phyloP scores from a whole-genome alignment of 2,113 vertebrate genomes.

The Gallinago undulata region DNA sequence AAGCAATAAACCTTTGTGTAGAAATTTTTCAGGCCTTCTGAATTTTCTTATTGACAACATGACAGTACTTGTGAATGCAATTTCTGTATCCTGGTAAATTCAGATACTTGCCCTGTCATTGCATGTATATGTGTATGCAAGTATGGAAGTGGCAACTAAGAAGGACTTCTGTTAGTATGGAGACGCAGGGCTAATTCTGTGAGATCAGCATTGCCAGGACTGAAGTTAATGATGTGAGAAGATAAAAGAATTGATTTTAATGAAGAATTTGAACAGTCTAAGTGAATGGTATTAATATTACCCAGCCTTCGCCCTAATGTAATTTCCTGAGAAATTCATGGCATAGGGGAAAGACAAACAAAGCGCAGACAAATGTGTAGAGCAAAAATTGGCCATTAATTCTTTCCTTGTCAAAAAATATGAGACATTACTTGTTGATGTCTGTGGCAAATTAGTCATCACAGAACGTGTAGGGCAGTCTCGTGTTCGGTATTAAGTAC shows the following conservation, averaged over 20 bases:
- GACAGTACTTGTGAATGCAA: not conserved
- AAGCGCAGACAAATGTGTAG: accelerated
- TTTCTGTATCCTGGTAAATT: not conserved
- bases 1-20: not conserved
- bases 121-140: not conserved
- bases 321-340: not conserved
- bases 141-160: not conserved
- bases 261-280: not conserved
- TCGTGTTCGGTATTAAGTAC: not conserved
- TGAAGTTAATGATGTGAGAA: not conserved
- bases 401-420: not conserved
- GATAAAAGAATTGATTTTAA: not conserved
- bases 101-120: not conserved
- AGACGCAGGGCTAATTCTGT: not conserved
- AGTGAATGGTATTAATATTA: not conserved
- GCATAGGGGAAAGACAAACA: not conserved
- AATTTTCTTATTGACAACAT: not conserved
- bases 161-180: not conserved
- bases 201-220: not conserved
- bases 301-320: not conserved
- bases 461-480: not conserved
- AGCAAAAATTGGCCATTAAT: not conserved
- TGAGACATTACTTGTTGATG: not conserved
- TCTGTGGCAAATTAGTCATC: not conserved
- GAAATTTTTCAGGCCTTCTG: not conserved